Evolutionary conservation across 2,797 vertebrate genomes (phyloP).

Genomic region (Pachyuromys duprasi): DNA sequence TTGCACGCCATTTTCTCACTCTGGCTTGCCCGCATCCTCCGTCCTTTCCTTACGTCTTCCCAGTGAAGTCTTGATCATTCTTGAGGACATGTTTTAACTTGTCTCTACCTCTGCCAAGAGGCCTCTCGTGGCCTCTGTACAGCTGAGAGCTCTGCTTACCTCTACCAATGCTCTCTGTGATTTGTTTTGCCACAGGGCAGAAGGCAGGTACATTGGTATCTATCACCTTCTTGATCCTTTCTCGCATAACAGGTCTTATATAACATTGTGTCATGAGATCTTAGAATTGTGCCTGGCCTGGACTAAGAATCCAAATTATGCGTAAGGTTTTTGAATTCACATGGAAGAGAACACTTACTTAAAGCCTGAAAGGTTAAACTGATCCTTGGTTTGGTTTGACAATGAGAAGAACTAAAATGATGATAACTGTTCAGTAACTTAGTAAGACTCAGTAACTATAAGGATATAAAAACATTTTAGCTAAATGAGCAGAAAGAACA

Average conservation of each 20-base stretch:
- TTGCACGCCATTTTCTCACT: background rate
- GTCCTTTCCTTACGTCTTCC: background rate
- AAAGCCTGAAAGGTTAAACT: background rate
- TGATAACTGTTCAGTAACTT: background rate
- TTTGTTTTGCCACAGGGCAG: background rate
- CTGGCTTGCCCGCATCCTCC: background rate
- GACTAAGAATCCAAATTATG: conserved; percentile 30
- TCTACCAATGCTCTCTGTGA: background rate
- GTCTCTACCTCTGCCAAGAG: background rate
- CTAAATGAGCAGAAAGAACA: conserved; percentile 46
- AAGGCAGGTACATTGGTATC: background rate
- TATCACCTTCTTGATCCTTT: background rate
- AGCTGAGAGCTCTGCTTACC: background rate
- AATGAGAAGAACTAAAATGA: background rate
- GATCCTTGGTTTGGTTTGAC: conserved; percentile 4
- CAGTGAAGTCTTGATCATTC: background rate
- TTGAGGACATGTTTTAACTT: background rate
- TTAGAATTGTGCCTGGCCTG: background rate
- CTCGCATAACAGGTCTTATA: background rate
- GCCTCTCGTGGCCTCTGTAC: background rate
- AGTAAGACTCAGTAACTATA: background rate
- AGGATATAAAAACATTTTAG: conserved; percentile 20
- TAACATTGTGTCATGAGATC: background rate
- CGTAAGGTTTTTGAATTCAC: conserved; percentile 18
- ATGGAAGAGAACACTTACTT: conserved; percentile 20